Percentiles rank a stretch among this genome's conserved stretches.
These are phyloP conservation scores for Lithophane socia DNA, from an alignment of 2,888 invertebrate genomes.

Conservation along the genomic window DNA sequence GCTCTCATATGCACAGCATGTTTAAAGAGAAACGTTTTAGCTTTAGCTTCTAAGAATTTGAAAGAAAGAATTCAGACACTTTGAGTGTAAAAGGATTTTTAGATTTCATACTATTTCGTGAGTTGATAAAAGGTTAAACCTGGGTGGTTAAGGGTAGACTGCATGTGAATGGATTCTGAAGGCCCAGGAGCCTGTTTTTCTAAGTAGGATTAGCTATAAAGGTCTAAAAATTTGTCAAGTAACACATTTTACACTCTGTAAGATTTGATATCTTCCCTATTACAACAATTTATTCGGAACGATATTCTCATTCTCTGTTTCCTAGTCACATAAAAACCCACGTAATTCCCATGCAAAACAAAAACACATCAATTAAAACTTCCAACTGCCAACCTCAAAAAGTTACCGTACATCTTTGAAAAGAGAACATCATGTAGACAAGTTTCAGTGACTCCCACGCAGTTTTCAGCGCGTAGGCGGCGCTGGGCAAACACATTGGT, in stretches of 20 bases:
- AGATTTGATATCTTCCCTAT: too few species aligned
- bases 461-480: slow-evolving; percentile 76
- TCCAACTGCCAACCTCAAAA: slow-evolving; percentile 5
- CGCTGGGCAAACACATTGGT: slow-evolving; percentile 70
- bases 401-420: slow-evolving; percentile 33
- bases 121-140: slow-evolving; percentile 4
- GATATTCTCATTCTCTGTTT: not conserved
- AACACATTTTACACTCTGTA: too few species aligned
- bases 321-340: not conserved
- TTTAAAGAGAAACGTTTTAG: slow-evolving; percentile 59
- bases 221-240: too few species aligned
- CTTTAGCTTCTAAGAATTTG: slow-evolving; percentile 55
- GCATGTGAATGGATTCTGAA: not conserved
- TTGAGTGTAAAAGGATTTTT: slow-evolving; percentile 49
- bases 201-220: too few species aligned
- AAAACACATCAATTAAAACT: slow-evolving; percentile 40
- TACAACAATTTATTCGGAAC: too few species aligned
- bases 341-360: slow-evolving; percentile 13
- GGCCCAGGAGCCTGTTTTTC: too few species aligned
- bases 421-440: slow-evolving; percentile 68
- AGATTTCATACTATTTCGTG: slow-evolving; percentile 22
- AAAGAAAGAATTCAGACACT: slow-evolving; percentile 52
- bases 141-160: not conserved
- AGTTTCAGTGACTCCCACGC: slow-evolving; percentile 74
- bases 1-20: slow-evolving; percentile 64